Base-by-base conservation (phyloP, 2,797 vertebrate genomes). In the Protosalanx chinensis region DNA sequence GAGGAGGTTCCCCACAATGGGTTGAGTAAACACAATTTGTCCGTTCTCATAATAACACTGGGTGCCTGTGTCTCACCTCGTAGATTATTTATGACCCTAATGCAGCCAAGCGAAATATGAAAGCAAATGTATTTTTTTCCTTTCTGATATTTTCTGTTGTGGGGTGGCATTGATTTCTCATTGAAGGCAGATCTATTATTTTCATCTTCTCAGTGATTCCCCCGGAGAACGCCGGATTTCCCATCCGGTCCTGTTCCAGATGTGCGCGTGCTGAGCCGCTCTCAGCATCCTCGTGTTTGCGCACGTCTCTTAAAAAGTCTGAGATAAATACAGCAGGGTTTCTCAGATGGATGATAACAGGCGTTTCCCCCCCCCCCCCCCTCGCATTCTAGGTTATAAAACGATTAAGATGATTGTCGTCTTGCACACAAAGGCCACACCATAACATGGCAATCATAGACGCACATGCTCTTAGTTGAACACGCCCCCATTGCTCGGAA, bases 1-100 rank as follows among this genome's bases (percentile, higher is more conserved):
- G 70, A 29, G 16, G 16, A 53, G 41, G 16, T 71, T 75, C 51
- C 69, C 74, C 41, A 46, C 41, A 46, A 68, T 76, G 71, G 64
- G 30, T 23, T 37, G 67, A 67, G 58, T 37, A 53, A 71, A 53
- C 74, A 67, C 27, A 56, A 16, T 56, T 8, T 56, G 51, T n/a
- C 18, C 37, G 62, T 58, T 5, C 37, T 20, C 41, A 35, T 27
- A 64, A 62, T 27, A 68, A 51, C 64, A 56, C 60, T 56, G 70
- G 64, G 12, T 37, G 41, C 32, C 41, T 53, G 66, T 46, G 53
- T 51, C 58, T 58, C 62, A 65, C 51, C 60, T 10, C 29, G 29
- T 13, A 1, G 58, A 60, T 20, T 18, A 41, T 13, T 20, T 18
- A 41, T 13, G 27, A 67, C 46, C 65, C 6, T 46, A 46, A 56